These are phyloP conservation scores for Macrocentrus cingulum DNA, from an alignment of 1,140 invertebrate genomes.

Conservation along the genomic window DNA sequence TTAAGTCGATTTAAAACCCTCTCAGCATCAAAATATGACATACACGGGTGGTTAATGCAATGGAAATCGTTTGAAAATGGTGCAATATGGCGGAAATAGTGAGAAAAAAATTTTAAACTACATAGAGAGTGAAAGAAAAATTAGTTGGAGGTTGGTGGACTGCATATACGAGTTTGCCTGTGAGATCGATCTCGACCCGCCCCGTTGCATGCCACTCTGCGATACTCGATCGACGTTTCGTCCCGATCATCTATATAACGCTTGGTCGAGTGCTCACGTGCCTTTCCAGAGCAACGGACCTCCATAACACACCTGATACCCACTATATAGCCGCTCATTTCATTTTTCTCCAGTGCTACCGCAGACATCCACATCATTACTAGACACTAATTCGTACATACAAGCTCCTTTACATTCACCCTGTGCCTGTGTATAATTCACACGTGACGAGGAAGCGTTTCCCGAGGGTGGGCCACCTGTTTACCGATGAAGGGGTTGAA, in stretches of 20 bases:
- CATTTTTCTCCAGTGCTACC: neutral
- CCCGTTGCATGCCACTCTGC: constrained; percentile 39
- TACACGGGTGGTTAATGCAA: too few relatives aligned
- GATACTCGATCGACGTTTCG: constrained; percentile 41
- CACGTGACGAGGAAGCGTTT: too few relatives aligned
- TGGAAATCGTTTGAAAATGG: too few relatives aligned
- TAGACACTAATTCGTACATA: constrained; percentile 34
- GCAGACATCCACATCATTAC: constrained; percentile 31
- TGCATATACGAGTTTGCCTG: constrained; percentile 39
- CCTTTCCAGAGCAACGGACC: constrained; percentile 22
- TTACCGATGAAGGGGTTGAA: too few relatives aligned
- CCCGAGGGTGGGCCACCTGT: neutral
- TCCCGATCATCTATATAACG: constrained; percentile 32
- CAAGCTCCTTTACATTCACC: constrained; percentile 28
- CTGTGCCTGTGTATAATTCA: neutral
- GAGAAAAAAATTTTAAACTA: too few relatives aligned
- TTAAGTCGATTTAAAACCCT: too few relatives aligned
- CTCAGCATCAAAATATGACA: too few relatives aligned
- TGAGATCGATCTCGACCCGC: constrained; percentile 44
- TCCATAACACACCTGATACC: constrained; percentile 42
- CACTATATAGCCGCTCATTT: neutral
- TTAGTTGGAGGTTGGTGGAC: neutral
- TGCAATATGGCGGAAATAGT: too few relatives aligned
- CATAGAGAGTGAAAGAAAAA: neutral
- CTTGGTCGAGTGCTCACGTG: constrained; percentile 35